These are phyloP conservation scores for Trichomalopsis sarcophagae DNA, from an alignment of 1,140 invertebrate genomes.

Conservation along the genomic window DNA sequence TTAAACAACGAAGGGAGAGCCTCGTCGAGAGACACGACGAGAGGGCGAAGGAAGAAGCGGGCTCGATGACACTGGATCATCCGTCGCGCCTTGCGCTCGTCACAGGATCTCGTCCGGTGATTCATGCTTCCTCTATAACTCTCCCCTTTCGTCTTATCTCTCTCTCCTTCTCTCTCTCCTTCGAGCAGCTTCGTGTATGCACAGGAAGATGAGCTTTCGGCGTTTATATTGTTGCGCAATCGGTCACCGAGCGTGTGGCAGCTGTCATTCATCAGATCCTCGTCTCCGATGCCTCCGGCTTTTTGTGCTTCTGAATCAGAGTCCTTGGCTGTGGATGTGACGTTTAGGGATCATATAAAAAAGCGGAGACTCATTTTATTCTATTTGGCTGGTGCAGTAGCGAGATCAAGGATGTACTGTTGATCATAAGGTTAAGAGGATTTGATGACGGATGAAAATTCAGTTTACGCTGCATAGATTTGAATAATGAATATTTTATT, in stretches of 20 bases:
- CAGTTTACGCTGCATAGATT: not conserved
- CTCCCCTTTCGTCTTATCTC: constrained; percentile 30
- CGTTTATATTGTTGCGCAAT: constrained; percentile 40
- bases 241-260: constrained; percentile 42
- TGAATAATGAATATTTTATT: not conserved
- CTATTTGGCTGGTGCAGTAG: not conserved
- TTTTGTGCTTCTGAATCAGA: constrained; percentile 3
- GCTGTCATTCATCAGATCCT: constrained; percentile 41
- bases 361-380: not conserved
- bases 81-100: not conserved
- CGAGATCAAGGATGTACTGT: not conserved
- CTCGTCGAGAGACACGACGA: not conserved
- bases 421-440: not conserved
- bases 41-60: not conserved
- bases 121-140: constrained; percentile 29
- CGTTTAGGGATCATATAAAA: not conserved
- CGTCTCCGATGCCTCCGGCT: not conserved
- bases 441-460: not conserved
- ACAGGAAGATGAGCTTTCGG: constrained; percentile 25
- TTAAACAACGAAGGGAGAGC: not conserved
- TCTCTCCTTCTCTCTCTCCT: not conserved
- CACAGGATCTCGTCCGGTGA: constrained; percentile 23
- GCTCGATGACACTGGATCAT: constrained; percentile 29
- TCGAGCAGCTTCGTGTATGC: not conserved
- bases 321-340: not conserved